A percentile compares a stretch with the other conserved stretches of the same genome.
These are phyloP conservation scores for Hippocampus comes DNA, from an alignment of 2,113 vertebrate genomes.

Conservation along the genomic window DNA sequence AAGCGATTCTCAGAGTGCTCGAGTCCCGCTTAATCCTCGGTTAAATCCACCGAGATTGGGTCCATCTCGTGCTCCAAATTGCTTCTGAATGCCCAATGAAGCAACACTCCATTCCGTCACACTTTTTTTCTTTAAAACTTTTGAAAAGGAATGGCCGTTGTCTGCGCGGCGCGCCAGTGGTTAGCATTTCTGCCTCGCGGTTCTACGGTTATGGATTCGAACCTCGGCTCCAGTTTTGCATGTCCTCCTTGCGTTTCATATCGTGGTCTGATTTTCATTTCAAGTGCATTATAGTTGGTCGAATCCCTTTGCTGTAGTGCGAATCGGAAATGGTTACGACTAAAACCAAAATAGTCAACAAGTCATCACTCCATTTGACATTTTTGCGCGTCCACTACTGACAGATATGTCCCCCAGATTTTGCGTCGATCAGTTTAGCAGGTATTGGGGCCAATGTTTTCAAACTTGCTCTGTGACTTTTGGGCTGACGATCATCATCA, in stretches of 20 bases:
- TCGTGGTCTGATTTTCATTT: too few relatives aligned
- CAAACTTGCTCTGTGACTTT: too few relatives aligned
- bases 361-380: too few relatives aligned
- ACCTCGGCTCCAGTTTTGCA: too few relatives aligned
- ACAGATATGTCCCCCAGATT: too few relatives aligned
- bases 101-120: background rate
- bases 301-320: too few relatives aligned
- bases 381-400: too few relatives aligned
- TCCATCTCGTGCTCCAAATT: background rate
- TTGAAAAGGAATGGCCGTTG: background rate
- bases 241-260: too few relatives aligned
- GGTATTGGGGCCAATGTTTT: too few relatives aligned
- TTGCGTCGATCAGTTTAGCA: too few relatives aligned
- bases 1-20: background rate
- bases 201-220: background rate
- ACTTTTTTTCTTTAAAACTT: background rate
- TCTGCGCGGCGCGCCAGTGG: background rate
- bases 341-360: background rate
- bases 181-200: background rate
- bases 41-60: background rate
- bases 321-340: background rate
- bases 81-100: background rate
- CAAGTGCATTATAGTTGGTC: too few relatives aligned
- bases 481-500: background rate
- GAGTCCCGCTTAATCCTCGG: background rate